Evolutionary conservation across 2,797 vertebrate genomes (phyloP), one percentile per base, ranked within the genome.

Genomic region (Clarias pachynema): DNA sequence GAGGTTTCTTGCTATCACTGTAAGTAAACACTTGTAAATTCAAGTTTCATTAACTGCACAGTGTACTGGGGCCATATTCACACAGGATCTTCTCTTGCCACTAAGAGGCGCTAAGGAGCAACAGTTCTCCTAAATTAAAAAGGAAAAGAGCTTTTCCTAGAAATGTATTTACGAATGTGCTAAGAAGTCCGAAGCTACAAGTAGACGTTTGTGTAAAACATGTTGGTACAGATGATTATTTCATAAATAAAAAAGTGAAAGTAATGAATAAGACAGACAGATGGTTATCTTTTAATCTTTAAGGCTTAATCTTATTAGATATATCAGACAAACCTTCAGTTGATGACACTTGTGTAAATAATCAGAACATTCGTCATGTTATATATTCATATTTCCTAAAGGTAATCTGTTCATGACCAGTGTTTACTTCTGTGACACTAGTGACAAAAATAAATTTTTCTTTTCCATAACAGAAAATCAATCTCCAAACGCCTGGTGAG

Each of bases 1-100:
- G 92, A 96, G 97, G 92, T 96, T 99, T 86, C 94, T 99, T 16
- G 95, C 97, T 79, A 97, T 98, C 87, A 96, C 96, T 5, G 97
- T 99, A 93, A 97, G 97, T 94, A 68, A 40, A 82, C 77, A 7
- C n/a, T 5, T 56, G n/a, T 12, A 29, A 5, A 49, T 60, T 81
- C 63, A 10, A 29, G 1, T 12, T 7, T 3, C 60, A 29, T 4
- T 7, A 65, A 49, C 15, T 53, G 5, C 57, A n/a, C 12, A 31
- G 2, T 14, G 1, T 53, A 22, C 40, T 53, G 26, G 1, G n/a
- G 40, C 1, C n/a, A 1, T 65, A 26, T 26, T 80, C 9, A 49
- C 16, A 29, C 60, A 63, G 5, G 22, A 44, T 49, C 6, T 62
- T 40, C n/a, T 62, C 14, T 63, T 15, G 3, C 26, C 77, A 62